These are phyloP conservation scores for Andrena marginata DNA, from an alignment of 2,888 invertebrate genomes.

Conservation along the genomic window DNA sequence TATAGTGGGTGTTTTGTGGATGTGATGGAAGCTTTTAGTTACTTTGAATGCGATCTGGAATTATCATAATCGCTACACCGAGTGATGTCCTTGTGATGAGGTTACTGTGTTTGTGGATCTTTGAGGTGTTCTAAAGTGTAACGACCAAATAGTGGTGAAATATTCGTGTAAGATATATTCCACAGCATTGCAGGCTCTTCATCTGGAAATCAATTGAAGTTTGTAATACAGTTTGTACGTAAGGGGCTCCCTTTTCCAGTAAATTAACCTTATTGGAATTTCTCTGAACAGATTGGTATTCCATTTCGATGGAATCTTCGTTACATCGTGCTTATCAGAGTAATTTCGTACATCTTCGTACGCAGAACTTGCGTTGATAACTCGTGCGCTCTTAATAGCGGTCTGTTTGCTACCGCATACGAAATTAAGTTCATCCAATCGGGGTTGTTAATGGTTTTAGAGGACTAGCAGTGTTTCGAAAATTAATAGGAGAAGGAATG, in stretches of 20 bases:
- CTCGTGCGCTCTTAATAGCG: neutral
- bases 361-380: neutral
- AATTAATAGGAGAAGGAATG: neutral
- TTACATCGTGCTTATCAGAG: neutral
- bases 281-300: neutral
- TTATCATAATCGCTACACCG: too few relatives aligned
- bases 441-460: neutral
- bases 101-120: too few relatives aligned
- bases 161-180: too few relatives aligned
- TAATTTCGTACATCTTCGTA: neutral
- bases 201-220: neutral
- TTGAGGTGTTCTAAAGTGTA: too few relatives aligned
- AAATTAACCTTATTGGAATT: neutral
- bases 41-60: too few relatives aligned
- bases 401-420: neutral
- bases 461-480: neutral
- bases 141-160: too few relatives aligned
- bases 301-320: neutral
- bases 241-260: neutral
- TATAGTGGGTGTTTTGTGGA: neutral
- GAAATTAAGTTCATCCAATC: neutral
- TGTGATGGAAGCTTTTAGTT: too few relatives aligned
- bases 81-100: too few relatives aligned
- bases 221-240: neutral
- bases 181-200: neutral